Conservation (phyloP, 2,888 invertebrate species). For the Ferdinandea cuprea region DNA sequence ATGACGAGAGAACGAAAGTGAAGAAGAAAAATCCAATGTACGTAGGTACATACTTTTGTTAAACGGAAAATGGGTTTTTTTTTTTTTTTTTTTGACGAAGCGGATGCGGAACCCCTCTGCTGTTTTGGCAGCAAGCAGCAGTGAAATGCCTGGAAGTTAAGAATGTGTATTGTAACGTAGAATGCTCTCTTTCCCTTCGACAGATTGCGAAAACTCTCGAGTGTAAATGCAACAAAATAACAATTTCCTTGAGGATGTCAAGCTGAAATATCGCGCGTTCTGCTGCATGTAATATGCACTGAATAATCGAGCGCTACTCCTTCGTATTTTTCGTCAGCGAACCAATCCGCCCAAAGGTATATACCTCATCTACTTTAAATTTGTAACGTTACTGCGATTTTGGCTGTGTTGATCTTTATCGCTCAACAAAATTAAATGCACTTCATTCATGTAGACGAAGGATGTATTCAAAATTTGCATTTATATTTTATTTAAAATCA, state of each 20-base stretch:
- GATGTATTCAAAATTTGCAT: too few species aligned
- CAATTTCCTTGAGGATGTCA: conserved; percentile 15
- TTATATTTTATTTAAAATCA: neutral
- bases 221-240: conserved; percentile 31
- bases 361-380: neutral
- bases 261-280: conserved; percentile 16
- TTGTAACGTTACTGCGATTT: too few species aligned
- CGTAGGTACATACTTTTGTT: too few species aligned
- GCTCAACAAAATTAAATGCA: neutral
- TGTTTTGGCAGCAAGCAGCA: too few species aligned
- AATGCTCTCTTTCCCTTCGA: neutral
- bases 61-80: conserved; percentile 1
- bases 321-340: conserved; percentile 6
- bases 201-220: neutral
- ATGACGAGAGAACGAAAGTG: conserved; percentile 17
- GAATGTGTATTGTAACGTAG: neutral
- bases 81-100: neutral
- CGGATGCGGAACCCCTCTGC: too few species aligned
- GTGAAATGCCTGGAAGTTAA: neutral
- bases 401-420: neutral
- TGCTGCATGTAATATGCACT: conserved; percentile 17
- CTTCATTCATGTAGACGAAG: too few species aligned
- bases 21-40: conserved; percentile 1
- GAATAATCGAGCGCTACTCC: conserved; percentile 9
- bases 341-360: neutral